Evolutionary conservation across 2,113 vertebrate species (phyloP).

Genomic region (Plestiodon gilberti): DNA sequence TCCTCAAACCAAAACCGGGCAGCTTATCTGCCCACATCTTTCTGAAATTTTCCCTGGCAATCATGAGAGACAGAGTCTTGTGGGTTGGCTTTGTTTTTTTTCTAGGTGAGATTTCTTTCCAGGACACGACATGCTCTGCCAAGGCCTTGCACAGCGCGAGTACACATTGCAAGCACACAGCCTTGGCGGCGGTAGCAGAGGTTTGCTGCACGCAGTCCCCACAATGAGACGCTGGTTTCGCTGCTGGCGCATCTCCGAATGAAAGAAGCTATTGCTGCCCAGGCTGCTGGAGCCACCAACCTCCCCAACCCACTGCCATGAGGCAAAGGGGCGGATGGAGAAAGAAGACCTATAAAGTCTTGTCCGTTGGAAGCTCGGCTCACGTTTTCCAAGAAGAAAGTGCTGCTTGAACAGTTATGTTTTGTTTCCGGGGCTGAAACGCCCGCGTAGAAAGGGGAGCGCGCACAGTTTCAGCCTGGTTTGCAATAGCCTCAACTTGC

Average conservation of each 20-base stretch:
- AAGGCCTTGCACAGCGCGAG: not conserved
- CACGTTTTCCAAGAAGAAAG: not conserved
- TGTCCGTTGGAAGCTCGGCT: not conserved
- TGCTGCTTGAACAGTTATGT: not conserved
- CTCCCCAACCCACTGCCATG: not conserved
- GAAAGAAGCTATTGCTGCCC: not conserved
- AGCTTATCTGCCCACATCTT: not conserved
- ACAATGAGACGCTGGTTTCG: not conserved
- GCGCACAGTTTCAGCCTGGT: not conserved
- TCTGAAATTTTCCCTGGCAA: not conserved
- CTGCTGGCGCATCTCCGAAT: not conserved
- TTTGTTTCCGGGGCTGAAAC: not conserved
- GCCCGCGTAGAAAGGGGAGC: not conserved
- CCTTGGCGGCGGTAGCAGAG: not conserved
- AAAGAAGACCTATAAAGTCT: not conserved
- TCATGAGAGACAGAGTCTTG: not conserved
- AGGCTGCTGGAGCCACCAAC: not conserved
- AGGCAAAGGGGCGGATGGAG: not conserved
- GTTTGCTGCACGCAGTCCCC: not conserved
- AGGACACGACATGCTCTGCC: not conserved
- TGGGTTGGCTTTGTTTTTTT: not conserved
- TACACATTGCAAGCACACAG: rapidly evolving
- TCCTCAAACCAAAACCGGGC: not conserved
- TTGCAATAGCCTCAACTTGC: not conserved
- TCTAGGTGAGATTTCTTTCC: not conserved